Evolutionary conservation across 2,113 vertebrate species (phyloP).

Genomic region (pig (Sus scrofa)): T2T-Sscrofa CM000816.6:60976501-60977000

Average conservation of each 20-base stretch:
- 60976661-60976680: neutral
- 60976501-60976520: neutral
- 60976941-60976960: neutral
- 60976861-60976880: constrained; percentile 10
- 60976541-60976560: neutral
- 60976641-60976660: neutral
- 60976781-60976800: constrained; percentile 21
- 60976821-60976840: neutral
- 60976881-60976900: constrained; percentile 17
- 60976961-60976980: constrained; percentile 9
- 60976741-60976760: neutral
- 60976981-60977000: neutral
- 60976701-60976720: neutral
- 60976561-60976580: neutral
- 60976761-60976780: neutral
- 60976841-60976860: neutral
- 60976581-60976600: neutral
- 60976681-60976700: neutral
- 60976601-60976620: constrained; percentile 5
- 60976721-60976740: neutral
- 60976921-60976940: constrained; percentile 7
- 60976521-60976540: neutral
- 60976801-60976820: neutral
- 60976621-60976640: neutral
- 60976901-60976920: neutral